Evolutionary conservation across 2,113 vertebrate genomes (phyloP).

Genomic region (Eurypyga helias): DNA sequence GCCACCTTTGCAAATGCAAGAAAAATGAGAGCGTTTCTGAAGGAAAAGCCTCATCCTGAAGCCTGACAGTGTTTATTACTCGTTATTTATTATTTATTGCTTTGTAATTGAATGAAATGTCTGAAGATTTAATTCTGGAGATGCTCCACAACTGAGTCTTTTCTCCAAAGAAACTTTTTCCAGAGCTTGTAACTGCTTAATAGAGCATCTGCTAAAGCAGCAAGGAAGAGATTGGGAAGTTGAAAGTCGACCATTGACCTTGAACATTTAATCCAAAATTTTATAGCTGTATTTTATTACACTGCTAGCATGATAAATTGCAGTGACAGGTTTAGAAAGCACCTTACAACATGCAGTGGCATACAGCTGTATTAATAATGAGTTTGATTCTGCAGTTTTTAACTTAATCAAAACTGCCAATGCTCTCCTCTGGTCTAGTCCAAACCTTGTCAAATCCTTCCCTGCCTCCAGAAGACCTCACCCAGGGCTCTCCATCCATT

Average conservation of each 20-base stretch:
- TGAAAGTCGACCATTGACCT: slow-evolving; percentile 65
- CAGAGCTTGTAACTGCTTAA: slow-evolving; percentile 21
- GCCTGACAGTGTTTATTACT: not conserved
- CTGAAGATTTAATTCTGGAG: not conserved
- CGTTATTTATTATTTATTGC: slow-evolving; percentile 31
- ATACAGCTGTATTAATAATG: slow-evolving; percentile 55
- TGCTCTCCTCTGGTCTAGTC: not conserved
- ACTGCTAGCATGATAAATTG: slow-evolving; percentile 61
- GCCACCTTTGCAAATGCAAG: not conserved
- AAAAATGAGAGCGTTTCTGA: not conserved
- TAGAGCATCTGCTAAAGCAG: slow-evolving; percentile 36
- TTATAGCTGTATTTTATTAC: slow-evolving; percentile 68
- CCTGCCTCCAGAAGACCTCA: not conserved
- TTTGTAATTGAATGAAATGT: not conserved
- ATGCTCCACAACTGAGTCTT: not conserved
- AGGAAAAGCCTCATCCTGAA: not conserved
- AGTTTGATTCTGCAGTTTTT: slow-evolving; percentile 59
- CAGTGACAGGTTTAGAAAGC: slow-evolving; percentile 68
- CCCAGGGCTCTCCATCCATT: not conserved
- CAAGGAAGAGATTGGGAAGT: slow-evolving; percentile 30
- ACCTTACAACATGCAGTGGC: slow-evolving; percentile 54
- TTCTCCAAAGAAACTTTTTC: not conserved
- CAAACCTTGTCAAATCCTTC: not conserved
- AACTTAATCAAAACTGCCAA: slow-evolving; percentile 42
- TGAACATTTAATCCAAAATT: slow-evolving; percentile 70